These are phyloP conservation scores for Glyptemys insculpta DNA, from an alignment of 2,797 vertebrate genomes.

Conservation along the genomic window DNA sequence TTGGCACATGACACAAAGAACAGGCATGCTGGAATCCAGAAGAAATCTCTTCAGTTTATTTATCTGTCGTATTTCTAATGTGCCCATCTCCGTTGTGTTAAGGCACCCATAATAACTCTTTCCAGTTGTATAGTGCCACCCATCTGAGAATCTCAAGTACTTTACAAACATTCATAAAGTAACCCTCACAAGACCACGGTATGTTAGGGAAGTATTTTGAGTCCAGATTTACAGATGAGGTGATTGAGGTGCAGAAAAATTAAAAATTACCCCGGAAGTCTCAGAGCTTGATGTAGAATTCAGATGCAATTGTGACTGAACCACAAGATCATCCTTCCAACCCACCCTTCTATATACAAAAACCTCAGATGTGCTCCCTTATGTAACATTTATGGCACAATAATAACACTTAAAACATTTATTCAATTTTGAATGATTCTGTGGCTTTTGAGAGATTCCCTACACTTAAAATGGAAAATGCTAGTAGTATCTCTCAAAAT, in stretches of 20 bases:
- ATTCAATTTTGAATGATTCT: not conserved
- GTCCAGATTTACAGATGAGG: rapidly evolving
- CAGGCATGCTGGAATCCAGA: not conserved
- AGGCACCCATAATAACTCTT: not conserved
- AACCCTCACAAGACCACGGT: not conserved
- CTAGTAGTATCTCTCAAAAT: not conserved
- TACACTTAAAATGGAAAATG: not conserved
- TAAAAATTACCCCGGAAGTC: rapidly evolving
- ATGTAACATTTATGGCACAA: not conserved
- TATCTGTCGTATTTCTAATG: not conserved
- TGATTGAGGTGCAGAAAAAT: not conserved
- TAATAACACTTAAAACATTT: not conserved
- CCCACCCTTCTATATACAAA: not conserved
- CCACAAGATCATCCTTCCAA: not conserved
- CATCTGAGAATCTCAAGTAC: not conserved
- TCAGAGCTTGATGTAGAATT: not conserved
- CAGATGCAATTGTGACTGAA: not conserved
- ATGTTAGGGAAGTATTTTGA: not conserved
- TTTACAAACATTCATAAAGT: not conserved
- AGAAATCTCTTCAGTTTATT: not conserved
- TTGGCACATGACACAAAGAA: not conserved
- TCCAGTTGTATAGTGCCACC: not conserved
- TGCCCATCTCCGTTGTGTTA: not conserved
- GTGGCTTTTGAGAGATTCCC: not conserved
- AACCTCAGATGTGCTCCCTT: not conserved